Base-by-base conservation (phyloP, 2,797 vertebrate genomes). In the Alosa sapidissima region DNA sequence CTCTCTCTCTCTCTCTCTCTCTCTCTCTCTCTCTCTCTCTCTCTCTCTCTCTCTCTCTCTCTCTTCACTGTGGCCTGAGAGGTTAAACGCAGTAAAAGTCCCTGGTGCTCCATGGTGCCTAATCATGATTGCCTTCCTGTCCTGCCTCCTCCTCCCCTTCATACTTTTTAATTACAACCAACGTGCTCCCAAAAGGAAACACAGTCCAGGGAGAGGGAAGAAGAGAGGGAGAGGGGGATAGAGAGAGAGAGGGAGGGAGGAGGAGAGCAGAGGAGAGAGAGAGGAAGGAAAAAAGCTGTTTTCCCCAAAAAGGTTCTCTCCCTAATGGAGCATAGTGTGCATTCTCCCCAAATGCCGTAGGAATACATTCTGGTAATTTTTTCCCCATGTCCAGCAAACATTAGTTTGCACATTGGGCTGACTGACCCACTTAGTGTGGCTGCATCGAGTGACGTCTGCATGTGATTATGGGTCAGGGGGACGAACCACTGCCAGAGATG, bases 371-470 rank as follows among this genome's bases (percentile, higher is more conserved):
- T 89, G 92, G 94, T 95, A 95, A 96, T 96, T 95, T 96, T 92
- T 96, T 96, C 95, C 95, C 95, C 92, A 94, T 96, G 96, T 97
- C 95, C 94, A 95, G 93, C 91, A 95, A 97, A 96, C 95, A 96
- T 97, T 96, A 97, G 94, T 96, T 95, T 92, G 95, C 96, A 96
- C 95, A 96, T 97, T 95, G 96, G 93, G 19, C 54, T 55, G 54
- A 55, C 94, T 96, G 95, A 96, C 96, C 96, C 94, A 96, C 95
- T 96, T 97, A 97, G 96, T 95, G 95, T 87, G 93, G 93, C 94
- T 95, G 96, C 95, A 95, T 94, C 93, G 94, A 94, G 93, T 92
- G 91, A 93, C 94, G 94, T 93, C 96, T 96, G 95, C 95, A 96
- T 93, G 90, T 96, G 96, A 97, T 97, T 97, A 97, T 90, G 93